Evolutionary conservation across 2,888 invertebrate species (phyloP).

Genomic region (Palloptera scutellata): DNA sequence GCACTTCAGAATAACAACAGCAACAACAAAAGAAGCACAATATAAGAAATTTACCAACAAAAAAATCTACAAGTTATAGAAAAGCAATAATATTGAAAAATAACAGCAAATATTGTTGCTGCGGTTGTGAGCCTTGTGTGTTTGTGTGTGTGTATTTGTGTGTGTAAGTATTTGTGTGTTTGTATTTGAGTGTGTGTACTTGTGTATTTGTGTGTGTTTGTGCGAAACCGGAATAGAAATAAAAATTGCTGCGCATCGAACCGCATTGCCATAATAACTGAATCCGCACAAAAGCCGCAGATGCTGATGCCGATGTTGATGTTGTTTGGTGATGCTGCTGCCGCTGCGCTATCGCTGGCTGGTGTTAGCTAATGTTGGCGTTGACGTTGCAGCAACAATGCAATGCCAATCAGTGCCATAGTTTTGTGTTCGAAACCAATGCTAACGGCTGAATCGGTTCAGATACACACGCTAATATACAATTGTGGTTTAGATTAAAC

Average conservation of each 20-base stretch:
- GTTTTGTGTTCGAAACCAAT: neutral
- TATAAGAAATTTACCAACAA: neutral
- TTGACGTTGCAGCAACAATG: neutral
- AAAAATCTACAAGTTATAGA: conserved; percentile 8
- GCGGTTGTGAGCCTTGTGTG: neutral
- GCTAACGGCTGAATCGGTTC: neutral
- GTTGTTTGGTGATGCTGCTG: neutral
- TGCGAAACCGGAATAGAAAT: neutral
- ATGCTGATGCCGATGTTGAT: conserved; percentile 7
- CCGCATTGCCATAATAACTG: neutral
- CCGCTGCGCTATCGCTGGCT: neutral
- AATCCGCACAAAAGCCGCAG: conserved; percentile 7
- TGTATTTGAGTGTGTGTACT: neutral
- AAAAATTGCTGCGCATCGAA: neutral
- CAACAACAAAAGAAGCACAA: neutral
- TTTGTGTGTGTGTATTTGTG: neutral
- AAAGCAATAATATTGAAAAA: conserved; percentile 13
- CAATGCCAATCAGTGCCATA: neutral
- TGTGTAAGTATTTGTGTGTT: neutral
- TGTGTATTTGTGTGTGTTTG: neutral
- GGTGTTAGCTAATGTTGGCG: neutral
- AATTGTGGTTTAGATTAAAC: neutral
- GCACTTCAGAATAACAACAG: conserved; percentile 18
- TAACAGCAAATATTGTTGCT: neutral
- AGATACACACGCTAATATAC: neutral